Conservation (phyloP, 2,113 vertebrate genomes). For the Riparia riparia region DNA sequence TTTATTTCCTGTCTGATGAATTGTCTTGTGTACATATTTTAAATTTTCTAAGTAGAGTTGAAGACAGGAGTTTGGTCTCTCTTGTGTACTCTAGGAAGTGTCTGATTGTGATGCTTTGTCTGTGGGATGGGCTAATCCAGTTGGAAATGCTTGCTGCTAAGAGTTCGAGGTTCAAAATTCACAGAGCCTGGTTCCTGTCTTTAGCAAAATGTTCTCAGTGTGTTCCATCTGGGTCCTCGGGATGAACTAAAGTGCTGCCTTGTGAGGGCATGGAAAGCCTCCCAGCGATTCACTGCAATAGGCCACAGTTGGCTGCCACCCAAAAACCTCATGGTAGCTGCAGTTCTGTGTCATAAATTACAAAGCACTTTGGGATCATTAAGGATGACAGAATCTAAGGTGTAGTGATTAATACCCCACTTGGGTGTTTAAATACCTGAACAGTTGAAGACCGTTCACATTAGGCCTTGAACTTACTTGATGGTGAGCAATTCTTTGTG, state of each 20-base stretch:
- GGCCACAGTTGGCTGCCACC: conserved; percentile 40
- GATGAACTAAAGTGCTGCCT: neutral
- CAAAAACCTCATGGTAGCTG: neutral
- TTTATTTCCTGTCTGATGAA: neutral
- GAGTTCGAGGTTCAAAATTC: neutral
- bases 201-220: neutral
- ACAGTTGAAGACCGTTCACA: neutral
- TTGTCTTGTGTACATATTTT: neutral
- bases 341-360: neutral
- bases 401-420: neutral
- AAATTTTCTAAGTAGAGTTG: neutral
- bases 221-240: neutral
- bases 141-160: neutral
- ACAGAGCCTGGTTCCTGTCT: neutral
- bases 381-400: neutral
- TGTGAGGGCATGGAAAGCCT: neutral
- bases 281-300: neutral
- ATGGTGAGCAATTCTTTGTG: neutral
- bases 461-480: neutral
- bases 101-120: neutral
- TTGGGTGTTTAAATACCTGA: conserved; percentile 28
- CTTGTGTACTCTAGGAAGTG: neutral
- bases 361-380: conserved; percentile 18
- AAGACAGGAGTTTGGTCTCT: neutral
- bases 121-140: neutral